Base-by-base conservation (phyloP, 2,113 vertebrate genomes). In the Cavia porcellus region DNA sequence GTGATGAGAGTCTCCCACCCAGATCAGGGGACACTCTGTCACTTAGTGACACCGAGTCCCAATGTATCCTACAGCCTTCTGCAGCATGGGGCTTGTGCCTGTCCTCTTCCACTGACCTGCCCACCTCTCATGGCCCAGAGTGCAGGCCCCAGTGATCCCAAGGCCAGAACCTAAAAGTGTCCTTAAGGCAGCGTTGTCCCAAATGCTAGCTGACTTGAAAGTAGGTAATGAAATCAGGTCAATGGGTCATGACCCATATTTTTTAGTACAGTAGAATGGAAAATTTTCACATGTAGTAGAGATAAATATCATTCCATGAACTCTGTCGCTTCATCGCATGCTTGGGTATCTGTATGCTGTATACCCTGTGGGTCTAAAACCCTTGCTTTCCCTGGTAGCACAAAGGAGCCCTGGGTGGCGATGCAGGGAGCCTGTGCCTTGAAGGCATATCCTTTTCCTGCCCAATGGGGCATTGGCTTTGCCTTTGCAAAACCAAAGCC, bases 261-360 rank as follows among this genome's bases (percentile, higher is more conserved):
- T 80, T 15, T 14, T 80, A 80, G 17, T 24, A 79, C 79, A 32
- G n/a, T 19, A 59, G 45, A 64, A 35, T 25, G 28, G 57, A 38
- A 83, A n/a, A 50, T 15, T 9, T 47, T 79, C 42, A 59, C 50
- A 47, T 30, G 11, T 14, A 42, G 38, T 9, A 17, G 22, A 77
- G 83, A 8, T 28, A 4, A 2, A 25, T 57, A 32, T 47, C 6
- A 12, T 64, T 55, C 68, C 10, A 1, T 55, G 50, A 80, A 47
- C 75, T 50, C 50, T n/a, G 55, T 35, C 47, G 2, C 10, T 82
- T 19, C 0, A 55, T 61, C 81, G 38, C 1, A 12, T 24, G 8
- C 17, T 0, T n/a, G 28, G 14, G 4, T 45, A 20, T 32, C 5
- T 7, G 2, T 50, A 30, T 22, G 32, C 32, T 1, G 1, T 19